Base-by-base conservation (phyloP, 2,888 invertebrate species). In the Heliconius ismenius region DNA sequence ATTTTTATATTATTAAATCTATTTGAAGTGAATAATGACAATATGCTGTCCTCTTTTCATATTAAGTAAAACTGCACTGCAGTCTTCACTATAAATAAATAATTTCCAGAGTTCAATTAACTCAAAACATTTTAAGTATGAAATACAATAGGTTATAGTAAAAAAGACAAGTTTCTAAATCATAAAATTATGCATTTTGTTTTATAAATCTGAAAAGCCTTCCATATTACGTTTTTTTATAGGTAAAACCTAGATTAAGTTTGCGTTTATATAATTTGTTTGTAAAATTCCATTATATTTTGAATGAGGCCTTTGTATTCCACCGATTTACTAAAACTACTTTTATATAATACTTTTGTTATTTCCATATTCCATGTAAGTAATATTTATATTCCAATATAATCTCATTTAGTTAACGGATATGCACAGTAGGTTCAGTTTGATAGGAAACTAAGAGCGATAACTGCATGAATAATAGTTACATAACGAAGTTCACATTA, bases 381-480 rank as follows among this genome's bases (percentile, higher is more conserved):
- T 32, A n/a, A 32, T n/a, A 21, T 58, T n/a, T 32, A n/a, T 58
- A 32, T 54, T 70, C n/a, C 15, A 70, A 32, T 28, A n/a, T 70
- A 28, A 28, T 54, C 13, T 54, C 54, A 26, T 54, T 70, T 58
- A 58, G 28, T 54, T 69, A 54, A 70, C 68, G 54, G 70, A 70
- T 70, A n/a, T 28, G 70, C 70, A 70, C 70, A 58, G 70, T 70
- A 70, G 58, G 54, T 54, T 43, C 54, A 54, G 54, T 54, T 69
- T 32, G 69, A 69, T 69, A 54, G 49, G 7, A 54, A 69, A 69
- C 69, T 69, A 49, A 54, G 54, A 69, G 21, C 54, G 32, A 58
- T 32, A 58, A n/a, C n/a, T 49, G 70, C 32, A 70, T 70, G 70
- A 69, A 54, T 69, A 69, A 69, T 54, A 69, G 28, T 54, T 49